Conservation (phyloP, 2,888 invertebrate genomes). For the Tachina lurida region DNA sequence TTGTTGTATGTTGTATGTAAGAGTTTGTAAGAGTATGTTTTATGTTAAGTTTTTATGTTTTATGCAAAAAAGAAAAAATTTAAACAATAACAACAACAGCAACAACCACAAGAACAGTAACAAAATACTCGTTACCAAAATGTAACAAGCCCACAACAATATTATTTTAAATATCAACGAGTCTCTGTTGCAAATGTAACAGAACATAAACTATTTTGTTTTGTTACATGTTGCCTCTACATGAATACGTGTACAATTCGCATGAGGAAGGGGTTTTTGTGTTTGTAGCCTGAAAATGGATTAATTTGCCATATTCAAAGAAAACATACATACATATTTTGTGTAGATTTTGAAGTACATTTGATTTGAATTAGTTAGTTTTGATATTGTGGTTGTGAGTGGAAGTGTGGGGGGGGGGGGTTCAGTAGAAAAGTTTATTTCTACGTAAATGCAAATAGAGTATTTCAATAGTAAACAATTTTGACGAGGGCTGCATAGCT, state of each 20-base stretch:
- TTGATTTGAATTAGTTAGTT: slow-evolving; percentile 44
- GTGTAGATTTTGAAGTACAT: slow-evolving; percentile 20
- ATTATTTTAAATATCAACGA: slow-evolving; percentile 35
- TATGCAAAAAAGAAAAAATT: slow-evolving; percentile 39
- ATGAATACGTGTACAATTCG: background rate
- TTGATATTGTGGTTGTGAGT: background rate
- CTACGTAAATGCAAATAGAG: background rate
- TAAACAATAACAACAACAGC: background rate
- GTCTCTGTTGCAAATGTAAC: slow-evolving; percentile 49
- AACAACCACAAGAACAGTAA: background rate
- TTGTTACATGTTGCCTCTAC: slow-evolving; percentile 30
- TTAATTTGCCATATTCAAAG: background rate
- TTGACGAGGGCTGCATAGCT: no score
- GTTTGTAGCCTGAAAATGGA: background rate
- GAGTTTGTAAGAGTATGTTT: slow-evolving; percentile 40
- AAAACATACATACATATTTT: background rate
- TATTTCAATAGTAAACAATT: no score
- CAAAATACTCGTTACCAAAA: slow-evolving; percentile 33
- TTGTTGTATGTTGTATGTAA: slow-evolving; percentile 22
- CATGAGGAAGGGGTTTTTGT: background rate
- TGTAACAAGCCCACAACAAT: slow-evolving; percentile 61
- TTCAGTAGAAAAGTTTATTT: background rate
- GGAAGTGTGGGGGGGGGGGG: no score
- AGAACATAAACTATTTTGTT: slow-evolving; percentile 47
- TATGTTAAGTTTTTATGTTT: slow-evolving; percentile 52